Percentiles rank a stretch among this genome's conserved stretches.
These are phyloP conservation scores for Panorpa germanica DNA, from an alignment of 2,888 invertebrate genomes.

Conservation along the genomic window DNA sequence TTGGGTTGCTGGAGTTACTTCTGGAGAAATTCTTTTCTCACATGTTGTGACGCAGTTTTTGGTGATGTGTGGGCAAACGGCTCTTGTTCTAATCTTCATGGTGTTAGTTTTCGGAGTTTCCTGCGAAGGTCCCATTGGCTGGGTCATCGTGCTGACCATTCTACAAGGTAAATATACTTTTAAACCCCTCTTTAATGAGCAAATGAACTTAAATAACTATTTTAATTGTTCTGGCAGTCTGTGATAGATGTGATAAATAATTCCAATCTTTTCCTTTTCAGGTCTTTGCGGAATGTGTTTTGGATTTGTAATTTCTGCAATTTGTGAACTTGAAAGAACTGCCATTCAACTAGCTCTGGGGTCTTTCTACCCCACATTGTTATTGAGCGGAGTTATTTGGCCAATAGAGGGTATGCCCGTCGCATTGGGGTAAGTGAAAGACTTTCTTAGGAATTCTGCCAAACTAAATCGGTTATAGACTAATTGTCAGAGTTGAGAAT, in stretches of 20 bases:
- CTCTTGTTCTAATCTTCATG: constrained; percentile 80
- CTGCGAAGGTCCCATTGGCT: constrained; percentile 70
- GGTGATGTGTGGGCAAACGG: constrained; percentile 87
- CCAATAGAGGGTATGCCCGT: constrained; percentile 91
- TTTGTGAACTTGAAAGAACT: constrained; percentile 80
- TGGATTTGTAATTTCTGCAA: constrained; percentile 84
- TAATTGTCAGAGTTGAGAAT: background rate
- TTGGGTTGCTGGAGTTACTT: constrained; percentile 84
- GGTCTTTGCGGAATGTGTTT: constrained; percentile 91
- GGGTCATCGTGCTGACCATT: constrained; percentile 70
- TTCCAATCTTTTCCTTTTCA: constrained; percentile 15
- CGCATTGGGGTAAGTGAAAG: constrained; percentile 36
- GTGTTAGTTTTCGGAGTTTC: constrained; percentile 78
- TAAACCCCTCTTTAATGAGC: background rate
- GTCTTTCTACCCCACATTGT: constrained; percentile 84
- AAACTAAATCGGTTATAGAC: background rate
- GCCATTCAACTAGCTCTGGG: constrained; percentile 86
- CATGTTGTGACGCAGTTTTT: constrained; percentile 90
- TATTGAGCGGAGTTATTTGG: constrained; percentile 91
- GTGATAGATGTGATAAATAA: constrained; percentile 7
- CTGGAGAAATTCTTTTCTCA: constrained; percentile 80
- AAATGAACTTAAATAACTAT: background rate
- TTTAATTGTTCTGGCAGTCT: background rate
- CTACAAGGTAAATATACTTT: constrained; percentile 41
- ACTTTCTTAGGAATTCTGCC: background rate